Evolutionary conservation across 2,113 vertebrate species (phyloP), one percentile per base, ranked within the genome.

Genomic region (Syrrhaptes paradoxus): DNA sequence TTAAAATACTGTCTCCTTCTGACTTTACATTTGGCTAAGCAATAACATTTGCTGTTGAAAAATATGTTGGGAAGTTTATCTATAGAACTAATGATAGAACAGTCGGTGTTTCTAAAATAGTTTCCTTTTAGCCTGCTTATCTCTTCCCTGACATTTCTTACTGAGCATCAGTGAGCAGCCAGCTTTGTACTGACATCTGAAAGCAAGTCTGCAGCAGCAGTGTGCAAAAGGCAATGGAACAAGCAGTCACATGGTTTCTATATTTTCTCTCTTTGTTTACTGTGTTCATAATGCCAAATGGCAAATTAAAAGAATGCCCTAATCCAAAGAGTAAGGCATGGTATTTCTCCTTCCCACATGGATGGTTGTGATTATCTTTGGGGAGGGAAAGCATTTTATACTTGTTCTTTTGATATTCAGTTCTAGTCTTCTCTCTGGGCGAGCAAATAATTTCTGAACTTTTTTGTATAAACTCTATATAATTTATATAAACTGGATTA

Each of bases 211-310:
- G 28, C 65, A 90, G 90, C 88, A 79, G 85, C 95, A 91, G 74
- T 4, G 20, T 81, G 89, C 80, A 88, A 59, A 81, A 78, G 94
- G 94, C 95, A 88, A 61, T 97, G 97, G 97, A 97, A 97, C 95
- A 97, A 97, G 74, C 94, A 88, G 72, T 97, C 97, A 97, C 95
- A 82, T 96, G 97, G 95, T 96, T 95, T 95, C 97, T 97, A 97
- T 97, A 96, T 96, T 97, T 97, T 97, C 72, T 75, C 89, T 66
- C 87, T 96, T 95, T 98, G 96, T 97, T 97, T 97, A 95, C 95
- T 90, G 86, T 75, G 59, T 18, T 92, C 75, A 48, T 51, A 75
- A 89, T 87, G 90, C 87, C 96, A 88, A 96, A 95, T 86, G 94
- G 87, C 93, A 96, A 96, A 94, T 93, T 66, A 84, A 88, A 96